Percentiles rank a stretch among this genome's conserved stretches.
These are phyloP conservation scores for Candidula unifasciata DNA, from an alignment of 2,888 invertebrate genomes.

Conservation along the genomic window DNA sequence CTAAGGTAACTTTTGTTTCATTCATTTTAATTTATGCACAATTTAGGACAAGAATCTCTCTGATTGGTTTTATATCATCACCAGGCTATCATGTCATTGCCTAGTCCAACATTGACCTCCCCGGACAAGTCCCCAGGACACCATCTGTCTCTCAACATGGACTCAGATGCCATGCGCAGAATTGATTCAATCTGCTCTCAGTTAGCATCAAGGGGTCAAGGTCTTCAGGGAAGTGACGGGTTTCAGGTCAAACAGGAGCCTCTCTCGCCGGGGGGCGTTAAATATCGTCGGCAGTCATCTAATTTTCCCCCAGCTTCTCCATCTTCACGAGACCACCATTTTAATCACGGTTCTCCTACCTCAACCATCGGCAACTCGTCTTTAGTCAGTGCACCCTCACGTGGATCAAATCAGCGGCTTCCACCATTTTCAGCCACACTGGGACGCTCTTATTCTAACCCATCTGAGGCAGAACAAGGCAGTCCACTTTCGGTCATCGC, in stretches of 20 bases:
- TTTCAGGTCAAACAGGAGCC: conserved; percentile 57
- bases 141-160: conserved; percentile 37
- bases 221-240: conserved; percentile 13
- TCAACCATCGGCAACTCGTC: conserved; percentile 47
- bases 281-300: conserved; percentile 31
- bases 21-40: no score
- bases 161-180: conserved; percentile 57
- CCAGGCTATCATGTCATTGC: conserved; percentile 44
- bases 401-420: conserved; percentile 44
- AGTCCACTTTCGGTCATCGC: conserved; percentile 37
- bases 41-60: background rate
- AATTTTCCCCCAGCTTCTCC: conserved; percentile 46
- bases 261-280: conserved; percentile 53
- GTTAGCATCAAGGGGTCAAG: conserved; percentile 57
- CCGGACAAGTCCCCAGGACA: conserved; percentile 48
- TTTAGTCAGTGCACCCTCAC: conserved; percentile 35
- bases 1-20: no score
- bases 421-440: conserved; percentile 44
- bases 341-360: conserved; percentile 52
- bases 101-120: conserved; percentile 49
- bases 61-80: background rate
- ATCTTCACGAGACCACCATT: conserved; percentile 34
- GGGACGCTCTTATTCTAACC: conserved; percentile 43
- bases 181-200: conserved; percentile 67
- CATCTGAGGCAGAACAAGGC: conserved; percentile 44